These are phyloP conservation scores for Chrosomus eos DNA, from an alignment of 2,797 vertebrate species.

Conservation along the genomic window DNA sequence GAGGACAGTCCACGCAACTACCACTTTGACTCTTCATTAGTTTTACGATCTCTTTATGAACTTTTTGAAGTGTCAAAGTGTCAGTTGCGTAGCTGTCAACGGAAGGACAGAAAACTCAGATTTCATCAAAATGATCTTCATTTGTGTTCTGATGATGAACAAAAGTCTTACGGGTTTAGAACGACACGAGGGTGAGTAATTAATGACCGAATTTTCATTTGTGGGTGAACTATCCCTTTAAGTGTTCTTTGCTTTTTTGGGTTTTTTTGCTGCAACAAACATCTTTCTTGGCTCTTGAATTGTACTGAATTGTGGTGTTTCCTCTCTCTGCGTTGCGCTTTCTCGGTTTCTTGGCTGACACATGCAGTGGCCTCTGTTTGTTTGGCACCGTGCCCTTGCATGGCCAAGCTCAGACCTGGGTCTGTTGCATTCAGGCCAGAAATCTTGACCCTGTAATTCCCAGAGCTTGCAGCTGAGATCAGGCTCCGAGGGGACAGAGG, in stretches of 20 bases:
- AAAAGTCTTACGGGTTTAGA: background rate
- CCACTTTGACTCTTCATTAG: background rate
- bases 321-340: conserved; percentile 20
- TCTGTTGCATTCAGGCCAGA: conserved; percentile 48
- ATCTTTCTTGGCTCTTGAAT: conserved; percentile 32
- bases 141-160: background rate
- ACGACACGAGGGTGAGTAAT: background rate
- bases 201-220: background rate
- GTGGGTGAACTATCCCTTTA: background rate
- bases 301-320: conserved; percentile 16
- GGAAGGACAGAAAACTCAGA: background rate
- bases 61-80: background rate
- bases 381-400: conserved; percentile 45
- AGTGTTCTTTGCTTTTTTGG: background rate
- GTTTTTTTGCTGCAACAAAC: background rate
- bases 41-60: background rate
- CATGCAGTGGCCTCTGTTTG: conserved; percentile 53
- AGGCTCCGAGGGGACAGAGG: background rate
- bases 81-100: background rate
- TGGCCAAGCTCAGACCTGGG: conserved; percentile 49
- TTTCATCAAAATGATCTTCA: background rate
- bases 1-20: background rate
- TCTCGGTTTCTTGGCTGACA: conserved; percentile 51
- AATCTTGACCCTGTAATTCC: conserved; percentile 48
- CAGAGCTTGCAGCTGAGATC: conserved; percentile 48